Conservation (phyloP, 2,888 invertebrate species). For the Trichopria drosophilae region DNA sequence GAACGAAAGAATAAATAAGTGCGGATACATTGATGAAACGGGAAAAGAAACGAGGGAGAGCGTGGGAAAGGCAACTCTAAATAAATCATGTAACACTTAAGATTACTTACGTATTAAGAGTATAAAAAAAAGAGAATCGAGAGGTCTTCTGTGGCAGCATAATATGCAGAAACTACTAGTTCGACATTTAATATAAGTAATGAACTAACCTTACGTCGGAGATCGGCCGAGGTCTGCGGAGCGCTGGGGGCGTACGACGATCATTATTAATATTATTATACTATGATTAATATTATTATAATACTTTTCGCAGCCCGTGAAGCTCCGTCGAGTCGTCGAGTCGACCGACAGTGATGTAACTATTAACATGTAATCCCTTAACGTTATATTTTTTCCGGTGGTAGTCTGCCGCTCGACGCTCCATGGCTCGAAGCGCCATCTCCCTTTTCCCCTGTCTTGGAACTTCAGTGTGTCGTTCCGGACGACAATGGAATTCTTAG, state of each 20-base stretch:
- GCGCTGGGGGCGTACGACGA: conserved; percentile 16
- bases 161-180: conserved; percentile 52
- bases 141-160: conserved; percentile 52
- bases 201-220: conserved; percentile 50
- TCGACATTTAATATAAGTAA: conserved; percentile 48
- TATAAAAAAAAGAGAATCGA: conserved; percentile 43
- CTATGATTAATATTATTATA: too few species aligned
- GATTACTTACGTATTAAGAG: conserved; percentile 53
- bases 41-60: conserved; percentile 31
- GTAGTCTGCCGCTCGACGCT: conserved; percentile 38
- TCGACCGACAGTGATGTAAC: conserved; percentile 55
- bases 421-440: too few species aligned
- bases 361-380: conserved; percentile 56
- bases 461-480: too few species aligned
- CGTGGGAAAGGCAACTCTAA: conserved; percentile 38
- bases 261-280: too few species aligned
- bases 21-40: conserved; percentile 23
- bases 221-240: conserved; percentile 35
- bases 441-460: not conserved
- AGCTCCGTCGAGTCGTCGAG: conserved; percentile 33
- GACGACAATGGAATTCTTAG: conserved; percentile 2
- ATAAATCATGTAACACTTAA: conserved; percentile 49
- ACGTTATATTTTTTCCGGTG: conserved; percentile 57
- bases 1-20: conserved; percentile 21
- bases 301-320: conserved; percentile 14